Evolutionary conservation across 2,113 vertebrate species (phyloP).

Genomic region (Sminthopsis crassicaudata): DNA sequence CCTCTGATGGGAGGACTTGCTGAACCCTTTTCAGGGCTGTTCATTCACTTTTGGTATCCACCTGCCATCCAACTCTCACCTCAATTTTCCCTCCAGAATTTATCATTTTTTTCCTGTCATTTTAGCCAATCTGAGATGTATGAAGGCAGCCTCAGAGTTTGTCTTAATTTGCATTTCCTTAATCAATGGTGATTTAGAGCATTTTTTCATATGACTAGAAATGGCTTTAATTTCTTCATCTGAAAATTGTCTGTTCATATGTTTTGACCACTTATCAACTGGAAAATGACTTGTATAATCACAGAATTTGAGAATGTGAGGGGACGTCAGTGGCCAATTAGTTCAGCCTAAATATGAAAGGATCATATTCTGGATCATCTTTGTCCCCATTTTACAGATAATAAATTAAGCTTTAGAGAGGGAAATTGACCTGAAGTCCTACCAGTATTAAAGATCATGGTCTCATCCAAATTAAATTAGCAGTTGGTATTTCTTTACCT

Average conservation of each 20-base stretch:
- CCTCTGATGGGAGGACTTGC: background rate
- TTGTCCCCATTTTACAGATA: background rate
- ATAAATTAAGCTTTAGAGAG: conserved; percentile 26
- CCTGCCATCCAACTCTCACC: background rate
- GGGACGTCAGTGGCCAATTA: background rate
- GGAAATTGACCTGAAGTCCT: background rate
- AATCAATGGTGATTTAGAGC: too few relatives aligned
- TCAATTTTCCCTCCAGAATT: background rate
- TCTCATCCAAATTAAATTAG: background rate
- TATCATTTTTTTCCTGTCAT: too few relatives aligned
- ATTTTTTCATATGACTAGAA: too few relatives aligned
- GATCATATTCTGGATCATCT: background rate
- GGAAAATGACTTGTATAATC: background rate
- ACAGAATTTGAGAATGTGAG: background rate
- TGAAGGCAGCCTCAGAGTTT: too few relatives aligned
- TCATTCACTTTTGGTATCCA: background rate
- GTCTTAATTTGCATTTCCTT: too few relatives aligned
- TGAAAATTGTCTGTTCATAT: too few relatives aligned
- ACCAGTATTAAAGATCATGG: background rate
- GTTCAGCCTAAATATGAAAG: background rate
- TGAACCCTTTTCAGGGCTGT: background rate
- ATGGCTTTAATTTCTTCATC: too few relatives aligned
- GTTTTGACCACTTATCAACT: too few relatives aligned
- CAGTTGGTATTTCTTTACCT: background rate
- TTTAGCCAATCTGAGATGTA: too few relatives aligned